Conservation (phyloP, 2,888 invertebrate genomes). For the Troides oblongomaculatus region DNA sequence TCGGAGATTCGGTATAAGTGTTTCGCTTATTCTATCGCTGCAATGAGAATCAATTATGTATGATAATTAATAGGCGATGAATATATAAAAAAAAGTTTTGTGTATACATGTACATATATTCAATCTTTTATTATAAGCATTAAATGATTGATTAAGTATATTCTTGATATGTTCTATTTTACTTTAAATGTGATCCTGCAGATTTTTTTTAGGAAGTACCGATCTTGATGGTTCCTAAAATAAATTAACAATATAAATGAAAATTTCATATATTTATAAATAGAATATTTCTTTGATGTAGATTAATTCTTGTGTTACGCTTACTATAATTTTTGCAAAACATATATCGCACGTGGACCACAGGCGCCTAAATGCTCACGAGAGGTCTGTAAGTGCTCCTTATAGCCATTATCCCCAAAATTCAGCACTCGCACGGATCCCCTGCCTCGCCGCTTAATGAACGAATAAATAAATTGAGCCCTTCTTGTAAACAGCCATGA, state of each 20-base stretch:
- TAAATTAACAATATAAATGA: too few species aligned
- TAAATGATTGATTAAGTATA: not conserved
- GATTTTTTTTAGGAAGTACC: too few species aligned
- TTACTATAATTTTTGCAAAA: conserved; percentile 2
- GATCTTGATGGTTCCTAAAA: too few species aligned
- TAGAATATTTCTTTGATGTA: not conserved
- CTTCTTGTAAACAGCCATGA: conserved; percentile 71
- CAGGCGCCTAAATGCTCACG: conserved; percentile 42
- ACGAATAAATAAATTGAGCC: conserved; percentile 78
- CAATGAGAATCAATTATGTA: conserved; percentile 12
- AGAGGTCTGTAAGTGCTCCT: conserved; percentile 43
- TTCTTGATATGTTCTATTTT: not conserved
- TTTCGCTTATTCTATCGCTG: conserved; percentile 31
- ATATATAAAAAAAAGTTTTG: not conserved
- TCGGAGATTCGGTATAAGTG: conserved; percentile 36
- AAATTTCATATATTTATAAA: too few species aligned
- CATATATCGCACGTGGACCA: conserved; percentile 28
- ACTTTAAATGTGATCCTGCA: too few species aligned
- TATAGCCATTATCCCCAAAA: conserved; percentile 71
- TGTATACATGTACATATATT: too few species aligned
- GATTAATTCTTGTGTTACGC: not conserved
- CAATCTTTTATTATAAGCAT: too few species aligned
- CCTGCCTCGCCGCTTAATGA: conserved; percentile 71
- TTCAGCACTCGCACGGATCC: conserved; percentile 70
- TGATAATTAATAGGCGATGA: conserved; percentile 1